Conservation (phyloP, 2,113 vertebrate species). For the Phodopus roborovskii region DNA sequence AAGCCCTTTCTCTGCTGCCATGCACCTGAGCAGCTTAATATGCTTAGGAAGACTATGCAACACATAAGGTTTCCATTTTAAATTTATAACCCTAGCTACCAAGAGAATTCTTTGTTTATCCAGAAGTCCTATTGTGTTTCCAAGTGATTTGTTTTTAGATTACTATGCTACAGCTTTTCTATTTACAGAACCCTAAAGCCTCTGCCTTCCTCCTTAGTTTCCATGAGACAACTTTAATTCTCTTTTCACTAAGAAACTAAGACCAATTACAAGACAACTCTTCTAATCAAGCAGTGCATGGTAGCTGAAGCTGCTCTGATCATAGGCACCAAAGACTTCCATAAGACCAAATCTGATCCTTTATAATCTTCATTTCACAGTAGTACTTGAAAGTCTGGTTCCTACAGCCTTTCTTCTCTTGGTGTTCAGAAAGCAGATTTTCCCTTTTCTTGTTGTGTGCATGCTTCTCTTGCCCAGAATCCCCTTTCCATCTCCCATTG, state of each 20-base stretch:
- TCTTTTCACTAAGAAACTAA: conserved; percentile 33
- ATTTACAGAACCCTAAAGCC: neutral
- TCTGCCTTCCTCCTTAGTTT: neutral
- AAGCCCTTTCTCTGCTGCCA: neutral
- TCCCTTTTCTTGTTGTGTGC: neutral
- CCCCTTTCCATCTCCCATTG: neutral
- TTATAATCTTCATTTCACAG: neutral
- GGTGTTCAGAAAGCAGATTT: neutral
- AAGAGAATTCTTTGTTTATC: neutral
- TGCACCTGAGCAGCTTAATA: neutral
- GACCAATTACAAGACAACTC: neutral
- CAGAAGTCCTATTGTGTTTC: neutral
- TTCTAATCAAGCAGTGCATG: neutral
- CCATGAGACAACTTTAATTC: neutral
- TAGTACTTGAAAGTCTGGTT: neutral
- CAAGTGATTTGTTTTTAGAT: neutral
- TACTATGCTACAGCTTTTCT: neutral
- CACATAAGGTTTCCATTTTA: neutral
- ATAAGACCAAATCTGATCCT: neutral
- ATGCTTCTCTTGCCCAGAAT: neutral
- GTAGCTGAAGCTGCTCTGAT: neutral
- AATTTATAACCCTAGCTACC: neutral
- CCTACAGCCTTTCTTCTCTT: neutral
- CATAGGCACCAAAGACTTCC: neutral
- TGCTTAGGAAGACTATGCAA: neutral